phyloP scores from a whole-genome alignment of 1,140 invertebrate genomes.

The Pachyrhynchus sulphureomaculatus region DNA sequence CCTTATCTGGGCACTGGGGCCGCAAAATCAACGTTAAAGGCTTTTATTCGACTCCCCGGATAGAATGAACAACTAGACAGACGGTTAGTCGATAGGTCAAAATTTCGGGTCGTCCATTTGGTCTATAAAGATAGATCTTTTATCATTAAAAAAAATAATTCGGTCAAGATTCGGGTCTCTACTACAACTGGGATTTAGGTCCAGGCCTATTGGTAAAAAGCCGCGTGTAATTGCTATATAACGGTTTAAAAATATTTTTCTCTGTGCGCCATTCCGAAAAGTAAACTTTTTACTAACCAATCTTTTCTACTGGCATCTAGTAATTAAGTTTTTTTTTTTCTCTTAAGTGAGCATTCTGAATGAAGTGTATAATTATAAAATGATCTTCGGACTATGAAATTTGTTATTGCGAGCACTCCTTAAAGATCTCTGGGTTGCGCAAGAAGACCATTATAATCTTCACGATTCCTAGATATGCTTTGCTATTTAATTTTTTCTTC shows the following conservation, averaged over 20 bases:
- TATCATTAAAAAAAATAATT: no score
- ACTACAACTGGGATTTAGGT: no score
- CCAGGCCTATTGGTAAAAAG: no score
- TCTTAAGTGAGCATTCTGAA: not conserved
- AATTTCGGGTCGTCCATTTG: no score
- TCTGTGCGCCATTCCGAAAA: not conserved
- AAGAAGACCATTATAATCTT: slow-evolving; percentile 16
- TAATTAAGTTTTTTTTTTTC: slow-evolving; percentile 4
- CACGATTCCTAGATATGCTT: slow-evolving; percentile 1
- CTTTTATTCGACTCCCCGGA: no score
- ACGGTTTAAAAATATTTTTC: not conserved
- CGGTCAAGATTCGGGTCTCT: no score
- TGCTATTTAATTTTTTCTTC: slow-evolving; percentile 13
- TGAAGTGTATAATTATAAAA: slow-evolving; percentile 11
- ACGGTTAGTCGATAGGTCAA: no score
- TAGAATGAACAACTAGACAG: no score
- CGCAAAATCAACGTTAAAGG: no score
- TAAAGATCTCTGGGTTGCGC: not conserved
- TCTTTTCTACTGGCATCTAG: not conserved
- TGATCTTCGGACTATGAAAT: slow-evolving; percentile 14
- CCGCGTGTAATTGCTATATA: not conserved
- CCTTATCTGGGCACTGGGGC: no score
- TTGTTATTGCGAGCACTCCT: slow-evolving; percentile 20
- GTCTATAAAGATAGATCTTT: no score
- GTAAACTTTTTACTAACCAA: not conserved